Conservation (phyloP, 2,113 vertebrate species). For the Silurus glanis region DNA sequence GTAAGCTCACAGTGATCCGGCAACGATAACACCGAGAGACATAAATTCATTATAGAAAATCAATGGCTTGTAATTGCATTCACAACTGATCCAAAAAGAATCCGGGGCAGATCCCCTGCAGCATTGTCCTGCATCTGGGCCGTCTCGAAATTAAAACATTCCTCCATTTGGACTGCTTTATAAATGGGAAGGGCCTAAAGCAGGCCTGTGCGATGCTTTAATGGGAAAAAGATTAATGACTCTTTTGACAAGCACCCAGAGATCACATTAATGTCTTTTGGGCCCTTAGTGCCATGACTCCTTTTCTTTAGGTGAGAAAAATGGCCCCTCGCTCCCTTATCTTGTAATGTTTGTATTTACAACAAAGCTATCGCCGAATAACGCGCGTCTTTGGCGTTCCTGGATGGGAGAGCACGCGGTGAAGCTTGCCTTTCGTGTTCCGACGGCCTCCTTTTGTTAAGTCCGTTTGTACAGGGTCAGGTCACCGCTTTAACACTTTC, state of each 20-base stretch:
- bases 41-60: conserved; percentile 74
- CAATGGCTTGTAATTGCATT: conserved; percentile 76
- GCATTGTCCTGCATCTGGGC: conserved; percentile 44
- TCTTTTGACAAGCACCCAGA: conserved; percentile 49
- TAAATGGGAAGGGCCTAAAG: conserved; percentile 36
- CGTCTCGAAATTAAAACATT: conserved; percentile 44
- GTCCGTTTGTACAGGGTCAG: background rate
- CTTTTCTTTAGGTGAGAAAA: conserved; percentile 31
- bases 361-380: background rate
- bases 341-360: conserved; percentile 7
- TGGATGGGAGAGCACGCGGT: background rate
- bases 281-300: background rate
- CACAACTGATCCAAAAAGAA: conserved; percentile 47
- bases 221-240: conserved; percentile 59
- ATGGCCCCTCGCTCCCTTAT: conserved; percentile 18
- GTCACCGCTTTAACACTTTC: conserved; percentile 10
- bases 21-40: conserved; percentile 72
- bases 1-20: conserved; percentile 70
- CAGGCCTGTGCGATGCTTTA: conserved; percentile 50
- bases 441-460: background rate
- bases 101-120: conserved; percentile 32
- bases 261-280: conserved; percentile 27
- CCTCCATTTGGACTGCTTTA: conserved; percentile 27
- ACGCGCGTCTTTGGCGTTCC: background rate
- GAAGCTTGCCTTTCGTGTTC: background rate